Evolutionary conservation across 2,797 vertebrate species (phyloP), one percentile per base, ranked within the genome.

Genomic region (Notolepis coatsorum): DNA sequence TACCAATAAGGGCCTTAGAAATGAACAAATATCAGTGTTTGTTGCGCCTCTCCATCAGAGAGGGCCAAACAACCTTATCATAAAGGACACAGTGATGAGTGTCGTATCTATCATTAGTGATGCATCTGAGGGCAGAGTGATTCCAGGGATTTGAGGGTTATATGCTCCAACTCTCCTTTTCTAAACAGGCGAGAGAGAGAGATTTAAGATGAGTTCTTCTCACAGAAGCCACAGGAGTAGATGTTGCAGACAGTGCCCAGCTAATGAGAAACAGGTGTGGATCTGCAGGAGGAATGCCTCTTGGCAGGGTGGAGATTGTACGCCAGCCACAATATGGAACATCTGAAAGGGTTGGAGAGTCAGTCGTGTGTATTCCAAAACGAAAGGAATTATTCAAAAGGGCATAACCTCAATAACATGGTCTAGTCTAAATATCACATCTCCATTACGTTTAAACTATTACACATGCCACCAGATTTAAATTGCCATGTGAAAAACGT

Each of bases 201-300:
- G 65, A 30, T 28, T 62, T 18, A 51, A 30, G 72, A 75, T 65
- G 48, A 71, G 46, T 33, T 17, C 61, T 31, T 75, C 58, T 53
- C 47, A 24, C 48, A 39, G 28, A 77, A 66, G 67, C 55, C n/a
- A 39, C 58, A 52, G 35, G 68, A 77, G 68, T 76, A 60, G 63
- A 63, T 43, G 71, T 63, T 72, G 57, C 64, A n/a, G n/a, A n/a
- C n/a, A 65, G 54, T 65, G 68, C 30, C 65, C 5, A 5, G 67
- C 50, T 82, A 77, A 86, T 80, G 73, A 80, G 59, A 88, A 85
- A 71, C 88, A 84, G 65, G 70, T 17, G 15, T 20, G 53, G 43
- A 28, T 28, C 42, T n/a, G 37, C 23, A 24, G 39, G 30, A 27
- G 41, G 24, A 46, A 39, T 55, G 33, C 55, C 51, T 55, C 59